Conservation (phyloP, 2,888 invertebrate genomes). For the Rhaphigaster nebulosa region DNA sequence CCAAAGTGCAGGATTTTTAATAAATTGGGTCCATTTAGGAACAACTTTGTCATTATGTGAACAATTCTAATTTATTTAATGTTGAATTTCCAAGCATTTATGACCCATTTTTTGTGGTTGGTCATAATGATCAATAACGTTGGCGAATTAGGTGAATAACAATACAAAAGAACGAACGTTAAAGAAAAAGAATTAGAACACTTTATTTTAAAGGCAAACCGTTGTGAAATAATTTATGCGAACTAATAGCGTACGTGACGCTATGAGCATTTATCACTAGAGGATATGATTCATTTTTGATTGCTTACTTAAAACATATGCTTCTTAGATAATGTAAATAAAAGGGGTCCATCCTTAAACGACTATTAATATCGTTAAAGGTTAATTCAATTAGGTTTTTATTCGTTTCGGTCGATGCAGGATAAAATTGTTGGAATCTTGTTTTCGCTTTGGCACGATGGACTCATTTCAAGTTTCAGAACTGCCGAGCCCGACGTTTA, state of each 20-base stretch:
- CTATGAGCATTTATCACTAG: neutral
- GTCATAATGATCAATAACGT: neutral
- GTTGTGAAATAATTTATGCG: neutral
- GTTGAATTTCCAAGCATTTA: neutral
- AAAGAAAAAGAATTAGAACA: neutral
- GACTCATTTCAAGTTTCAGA: neutral
- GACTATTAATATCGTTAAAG: neutral
- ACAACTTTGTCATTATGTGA: too few relatives aligned
- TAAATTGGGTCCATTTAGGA: too few relatives aligned
- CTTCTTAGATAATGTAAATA: slow-evolving; percentile 4
- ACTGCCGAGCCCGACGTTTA: neutral
- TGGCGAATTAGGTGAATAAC: neutral
- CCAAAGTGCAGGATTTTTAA: too few relatives aligned
- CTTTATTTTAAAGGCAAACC: neutral
- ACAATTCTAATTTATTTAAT: neutral
- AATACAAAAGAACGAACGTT: neutral
- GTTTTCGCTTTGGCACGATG: neutral
- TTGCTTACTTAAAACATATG: slow-evolving; percentile 11
- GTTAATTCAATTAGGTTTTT: neutral
- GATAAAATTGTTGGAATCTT: neutral
- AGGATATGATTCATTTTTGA: slow-evolving; percentile 22
- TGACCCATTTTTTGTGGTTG: neutral
- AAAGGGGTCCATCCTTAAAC: neutral
- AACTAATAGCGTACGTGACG: neutral
- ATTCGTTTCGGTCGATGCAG: neutral